Conservation (phyloP, 2,113 vertebrate genomes). For the Nothobranchius furzeri region DNA sequence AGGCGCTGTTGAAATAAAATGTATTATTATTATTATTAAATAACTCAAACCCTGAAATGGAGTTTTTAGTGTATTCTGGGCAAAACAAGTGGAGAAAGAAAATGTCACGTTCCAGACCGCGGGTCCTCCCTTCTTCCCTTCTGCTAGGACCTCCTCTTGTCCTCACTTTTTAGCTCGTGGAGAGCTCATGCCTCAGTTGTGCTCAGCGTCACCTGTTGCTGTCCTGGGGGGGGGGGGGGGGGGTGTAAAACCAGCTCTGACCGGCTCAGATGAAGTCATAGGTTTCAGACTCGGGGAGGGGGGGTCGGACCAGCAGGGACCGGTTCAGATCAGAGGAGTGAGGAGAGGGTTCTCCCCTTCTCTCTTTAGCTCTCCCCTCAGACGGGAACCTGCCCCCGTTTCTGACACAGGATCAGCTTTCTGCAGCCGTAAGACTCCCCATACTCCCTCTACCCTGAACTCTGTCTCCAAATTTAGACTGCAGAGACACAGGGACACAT, state of each 20-base stretch:
- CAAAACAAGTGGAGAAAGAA: no score
- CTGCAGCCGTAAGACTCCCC: slow-evolving; percentile 51
- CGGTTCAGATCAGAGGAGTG: slow-evolving; percentile 19
- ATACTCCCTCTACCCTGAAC: slow-evolving; percentile 38
- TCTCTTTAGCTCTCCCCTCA: neutral
- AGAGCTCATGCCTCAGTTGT: slow-evolving; percentile 1
- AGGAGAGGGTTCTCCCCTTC: neutral
- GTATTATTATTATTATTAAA: no score
- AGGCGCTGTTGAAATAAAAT: no score
- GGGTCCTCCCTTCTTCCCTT: no score
- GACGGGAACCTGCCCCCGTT: slow-evolving; percentile 38
- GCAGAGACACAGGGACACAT: slow-evolving; percentile 38
- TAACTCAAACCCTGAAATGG: no score
- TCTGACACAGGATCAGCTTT: slow-evolving; percentile 60
- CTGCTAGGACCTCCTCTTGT: neutral
- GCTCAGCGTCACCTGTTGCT: slow-evolving; percentile 28
- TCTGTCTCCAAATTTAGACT: slow-evolving; percentile 58
- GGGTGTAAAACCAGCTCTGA: slow-evolving; percentile 39
- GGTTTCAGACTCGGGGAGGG: slow-evolving; percentile 1
- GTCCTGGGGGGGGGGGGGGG: slow-evolving; percentile 1
- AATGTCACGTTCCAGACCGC: no score
- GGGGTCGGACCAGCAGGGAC: slow-evolving; percentile 33
- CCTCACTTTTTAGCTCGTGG: neutral
- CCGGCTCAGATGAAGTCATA: slow-evolving; percentile 28
- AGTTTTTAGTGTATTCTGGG: no score